A percentile compares a stretch with the other conserved stretches of the same genome.
Evolutionary conservation across 30 jellyfish, hydroid and myxozoan species (phyloP).

Genomic region (Calvadosia cruxmelitensis): DNA sequence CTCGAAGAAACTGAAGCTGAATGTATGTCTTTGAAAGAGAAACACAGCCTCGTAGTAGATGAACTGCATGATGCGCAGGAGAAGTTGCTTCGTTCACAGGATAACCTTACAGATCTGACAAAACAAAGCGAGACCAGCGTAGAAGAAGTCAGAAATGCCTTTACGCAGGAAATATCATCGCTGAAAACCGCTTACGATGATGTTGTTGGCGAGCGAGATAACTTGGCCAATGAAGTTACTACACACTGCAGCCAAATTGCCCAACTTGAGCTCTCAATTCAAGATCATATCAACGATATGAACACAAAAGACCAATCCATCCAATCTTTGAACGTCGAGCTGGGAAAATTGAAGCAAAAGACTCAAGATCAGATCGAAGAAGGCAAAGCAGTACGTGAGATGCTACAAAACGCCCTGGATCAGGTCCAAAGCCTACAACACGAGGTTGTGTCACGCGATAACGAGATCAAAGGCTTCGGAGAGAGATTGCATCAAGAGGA

Average conservation of each 20-base stretch:
- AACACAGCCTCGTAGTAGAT: too few species aligned
- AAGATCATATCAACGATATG: too few species aligned
- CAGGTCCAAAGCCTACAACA: background rate
- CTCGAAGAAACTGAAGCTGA: too few species aligned
- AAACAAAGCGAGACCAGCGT: background rate
- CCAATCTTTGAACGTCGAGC: constrained; percentile 11
- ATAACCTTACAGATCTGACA: background rate
- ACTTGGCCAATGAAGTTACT: background rate
- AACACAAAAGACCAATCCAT: constrained; percentile 31
- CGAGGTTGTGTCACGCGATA: constrained; percentile 5
- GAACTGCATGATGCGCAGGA: too few species aligned
- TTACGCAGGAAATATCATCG: background rate
- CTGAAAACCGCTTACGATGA: background rate
- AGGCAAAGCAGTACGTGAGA: background rate
- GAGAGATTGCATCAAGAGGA: background rate
- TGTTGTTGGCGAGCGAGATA: background rate
- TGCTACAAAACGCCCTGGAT: background rate
- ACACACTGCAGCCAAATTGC: background rate
- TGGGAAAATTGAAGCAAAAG: background rate
- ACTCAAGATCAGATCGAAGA: background rate
- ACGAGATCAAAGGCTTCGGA: constrained; percentile 14
- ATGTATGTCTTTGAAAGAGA: too few species aligned
- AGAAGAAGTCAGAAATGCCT: too few species aligned
- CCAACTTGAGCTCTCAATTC: background rate
- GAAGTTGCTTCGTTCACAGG: background rate